phyloP scores from a whole-genome alignment of 2,888 invertebrate genomes.

The Pristionchus exspectatus region DNA sequence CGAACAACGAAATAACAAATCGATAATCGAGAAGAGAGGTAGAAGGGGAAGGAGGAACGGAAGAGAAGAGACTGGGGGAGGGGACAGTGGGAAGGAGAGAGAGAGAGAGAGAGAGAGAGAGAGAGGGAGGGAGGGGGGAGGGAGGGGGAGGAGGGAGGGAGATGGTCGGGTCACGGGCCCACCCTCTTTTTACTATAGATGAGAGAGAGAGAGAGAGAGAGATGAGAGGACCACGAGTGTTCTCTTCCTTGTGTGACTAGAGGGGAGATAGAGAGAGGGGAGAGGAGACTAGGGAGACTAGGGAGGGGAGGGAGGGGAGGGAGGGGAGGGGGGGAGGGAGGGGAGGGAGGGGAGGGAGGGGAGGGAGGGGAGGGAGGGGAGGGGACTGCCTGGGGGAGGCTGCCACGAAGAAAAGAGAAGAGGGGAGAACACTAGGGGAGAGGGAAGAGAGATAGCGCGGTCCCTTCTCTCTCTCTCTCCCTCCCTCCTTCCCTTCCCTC shows the following conservation, averaged over 20 bases:
- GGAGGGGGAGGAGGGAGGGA: neutral
- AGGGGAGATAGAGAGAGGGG: constrained; percentile 8
- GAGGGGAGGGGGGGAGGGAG: neutral
- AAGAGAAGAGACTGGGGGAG: constrained; percentile 1
- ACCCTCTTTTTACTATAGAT: constrained; percentile 34
- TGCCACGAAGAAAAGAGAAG: neutral
- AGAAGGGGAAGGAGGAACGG: constrained; percentile 2
- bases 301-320: no score
- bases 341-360: constrained; percentile 6
- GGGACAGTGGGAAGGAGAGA: neutral
- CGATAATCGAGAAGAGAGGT: constrained; percentile 3
- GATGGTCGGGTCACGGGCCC: constrained; percentile 35
- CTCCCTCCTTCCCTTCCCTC: neutral
- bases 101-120: neutral
- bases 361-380: neutral
- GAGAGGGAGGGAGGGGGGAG: no score
- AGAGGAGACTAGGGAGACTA: neutral
- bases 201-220: constrained; percentile 22
- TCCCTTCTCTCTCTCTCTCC: neutral
- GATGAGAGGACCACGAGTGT: constrained; percentile 41
- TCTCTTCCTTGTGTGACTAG: constrained; percentile 39
- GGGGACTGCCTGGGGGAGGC: constrained; percentile 46
- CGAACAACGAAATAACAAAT: neutral
- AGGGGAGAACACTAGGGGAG: neutral
- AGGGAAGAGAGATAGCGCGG: neutral